These are phyloP conservation scores for Neopelma chrysocephalum DNA, from an alignment of 2,797 vertebrate genomes.

Conservation along the genomic window DNA sequence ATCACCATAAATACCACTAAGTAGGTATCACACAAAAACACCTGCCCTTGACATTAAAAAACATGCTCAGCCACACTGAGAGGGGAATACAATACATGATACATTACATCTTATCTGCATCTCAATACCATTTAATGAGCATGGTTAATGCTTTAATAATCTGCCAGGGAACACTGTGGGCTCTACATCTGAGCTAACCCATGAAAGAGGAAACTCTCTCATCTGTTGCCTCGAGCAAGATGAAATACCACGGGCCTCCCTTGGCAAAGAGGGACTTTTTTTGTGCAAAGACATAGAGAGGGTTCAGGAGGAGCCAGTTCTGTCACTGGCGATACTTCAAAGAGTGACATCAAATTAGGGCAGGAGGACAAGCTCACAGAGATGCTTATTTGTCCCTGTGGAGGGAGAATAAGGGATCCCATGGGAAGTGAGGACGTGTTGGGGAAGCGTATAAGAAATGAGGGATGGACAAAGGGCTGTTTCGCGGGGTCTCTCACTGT, in stretches of 20 bases:
- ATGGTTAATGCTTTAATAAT: conserved; percentile 54
- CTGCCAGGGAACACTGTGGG: conserved; percentile 32
- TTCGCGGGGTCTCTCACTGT: background rate
- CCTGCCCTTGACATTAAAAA: conserved; percentile 37
- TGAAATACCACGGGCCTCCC: background rate
- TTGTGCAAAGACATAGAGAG: background rate
- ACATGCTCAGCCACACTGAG: background rate
- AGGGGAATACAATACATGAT: background rate
- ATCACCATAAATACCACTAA: conserved; percentile 45
- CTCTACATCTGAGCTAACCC: conserved; percentile 30
- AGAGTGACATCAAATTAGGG: background rate
- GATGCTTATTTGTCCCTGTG: background rate
- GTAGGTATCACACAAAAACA: conserved; percentile 32
- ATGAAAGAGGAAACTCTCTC: conserved; percentile 21
- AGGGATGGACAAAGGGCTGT: background rate
- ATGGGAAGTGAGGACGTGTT: fast-evolving
- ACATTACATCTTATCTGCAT: conserved; percentile 47
- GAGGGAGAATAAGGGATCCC: background rate
- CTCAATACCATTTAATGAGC: conserved; percentile 47
- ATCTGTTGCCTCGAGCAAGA: background rate
- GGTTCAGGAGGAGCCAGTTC: background rate
- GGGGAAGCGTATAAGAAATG: background rate
- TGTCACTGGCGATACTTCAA: background rate
- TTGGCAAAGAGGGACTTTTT: background rate
- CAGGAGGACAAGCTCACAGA: background rate